Percentiles rank a stretch among this genome's conserved stretches.
Conservation (phyloP, 2,797 vertebrate genomes). For the Serranus cabrilla region DNA sequence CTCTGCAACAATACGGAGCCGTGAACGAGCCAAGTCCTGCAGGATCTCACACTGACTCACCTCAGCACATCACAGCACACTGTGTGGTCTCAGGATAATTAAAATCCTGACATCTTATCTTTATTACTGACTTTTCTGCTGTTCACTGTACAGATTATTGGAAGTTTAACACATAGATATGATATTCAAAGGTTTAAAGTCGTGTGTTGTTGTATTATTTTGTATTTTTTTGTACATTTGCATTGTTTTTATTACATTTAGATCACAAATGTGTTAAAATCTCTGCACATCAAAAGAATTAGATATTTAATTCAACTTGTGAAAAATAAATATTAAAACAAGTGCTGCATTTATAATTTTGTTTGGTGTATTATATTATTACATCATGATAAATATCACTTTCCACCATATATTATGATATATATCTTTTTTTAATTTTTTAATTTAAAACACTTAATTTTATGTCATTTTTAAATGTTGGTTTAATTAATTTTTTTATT, state of each 20-base stretch:
- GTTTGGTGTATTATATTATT: too few species aligned
- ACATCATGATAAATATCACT: too few species aligned
- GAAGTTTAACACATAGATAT: neutral
- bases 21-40: slow-evolving; percentile 38
- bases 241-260: neutral
- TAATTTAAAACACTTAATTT: too few species aligned
- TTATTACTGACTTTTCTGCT: neutral
- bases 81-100: neutral
- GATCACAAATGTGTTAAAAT: too few species aligned
- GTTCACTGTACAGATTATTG: neutral
- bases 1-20: slow-evolving; percentile 45
- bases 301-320: too few species aligned
- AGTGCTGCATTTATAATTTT: too few species aligned
- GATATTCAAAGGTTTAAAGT: neutral
- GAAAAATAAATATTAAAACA: too few species aligned
- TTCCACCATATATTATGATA: too few species aligned
- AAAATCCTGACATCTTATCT: neutral
- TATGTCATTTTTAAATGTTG: too few species aligned
- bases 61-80: slow-evolving; percentile 2
- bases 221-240: neutral
- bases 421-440: too few species aligned
- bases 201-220: neutral
- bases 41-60: slow-evolving; percentile 40
- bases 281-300: too few species aligned
- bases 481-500: too few species aligned